Base-by-base conservation (phyloP, 2,888 invertebrate genomes). In the Andrena trimmerana region DNA sequence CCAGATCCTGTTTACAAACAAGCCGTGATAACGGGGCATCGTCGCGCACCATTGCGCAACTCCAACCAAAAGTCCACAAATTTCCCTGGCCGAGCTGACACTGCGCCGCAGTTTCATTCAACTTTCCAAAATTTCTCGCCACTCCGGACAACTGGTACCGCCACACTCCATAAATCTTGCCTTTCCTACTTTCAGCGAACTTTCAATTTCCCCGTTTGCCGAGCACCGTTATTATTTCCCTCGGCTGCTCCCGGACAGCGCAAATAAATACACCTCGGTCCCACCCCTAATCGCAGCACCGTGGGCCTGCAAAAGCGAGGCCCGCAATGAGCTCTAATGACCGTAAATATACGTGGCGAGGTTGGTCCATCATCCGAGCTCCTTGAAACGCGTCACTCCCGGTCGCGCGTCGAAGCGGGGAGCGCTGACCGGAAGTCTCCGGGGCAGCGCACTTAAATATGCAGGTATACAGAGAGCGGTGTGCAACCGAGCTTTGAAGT, bases 1-100 rank as follows among this genome's bases (percentile, higher is more conserved):
- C 81, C 76, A 77, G 75, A 88, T 86, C 78, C 78, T 88, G 88
- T 88, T 86, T 81, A 86, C 81, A 88, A 88, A 86, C 82, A 66
- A 59, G 62, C 13, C 24, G 63, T 31, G 81, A 83, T 81, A 81
- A 73, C 73, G 77, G 57, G 20, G 77, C 72, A 63, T 16, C 52
- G 33, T 42, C 29, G 60, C 31, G 29, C 42, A 62, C 29, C 16
- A 50, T 68, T 54, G 13, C 77, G 76, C 16, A 66, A 76, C 42
- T 7, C 24, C 42, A 1, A 1, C 3, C n/a, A 72, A 72, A 77
- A 65, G 33, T 24, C 20, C 20, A 20, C 20, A 42, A 76, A 63
- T 63, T 69, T 54, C 68, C 50, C 68, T 0, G n/a, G 2, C 2
- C 29, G 31, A 8, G 29, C 7, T 20, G 16, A 29, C 16, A 31